A percentile compares a stretch with the other conserved stretches of the same genome.
Conservation (phyloP, 2,113 vertebrate species). For the Micromys minutus region DNA sequence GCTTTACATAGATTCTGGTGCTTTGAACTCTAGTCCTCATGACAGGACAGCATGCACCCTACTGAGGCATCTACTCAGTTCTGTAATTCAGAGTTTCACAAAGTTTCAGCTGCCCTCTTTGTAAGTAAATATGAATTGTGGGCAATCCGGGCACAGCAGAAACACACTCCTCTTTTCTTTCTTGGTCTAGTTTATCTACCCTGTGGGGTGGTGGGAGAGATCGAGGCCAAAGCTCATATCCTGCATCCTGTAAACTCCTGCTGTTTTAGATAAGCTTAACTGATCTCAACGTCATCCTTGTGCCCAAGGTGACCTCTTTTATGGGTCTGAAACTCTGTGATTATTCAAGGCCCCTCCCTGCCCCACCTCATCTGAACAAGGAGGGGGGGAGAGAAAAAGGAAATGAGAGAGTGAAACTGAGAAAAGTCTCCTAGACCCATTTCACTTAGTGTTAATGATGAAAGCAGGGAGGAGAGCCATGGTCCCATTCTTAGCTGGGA, state of each 20-base stretch:
- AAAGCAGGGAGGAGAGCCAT: background rate
- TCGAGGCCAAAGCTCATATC: background rate
- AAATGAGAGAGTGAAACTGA: background rate
- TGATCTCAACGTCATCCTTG: background rate
- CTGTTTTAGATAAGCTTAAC: background rate
- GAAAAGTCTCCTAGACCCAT: background rate
- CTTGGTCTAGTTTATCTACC: background rate
- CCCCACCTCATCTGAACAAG: background rate
- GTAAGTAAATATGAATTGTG: background rate
- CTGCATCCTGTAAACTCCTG: background rate
- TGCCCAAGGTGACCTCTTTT: background rate
- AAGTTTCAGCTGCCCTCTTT: background rate
- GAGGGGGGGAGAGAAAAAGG: background rate
- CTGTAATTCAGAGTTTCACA: background rate
- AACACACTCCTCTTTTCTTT: background rate
- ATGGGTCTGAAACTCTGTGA: background rate
- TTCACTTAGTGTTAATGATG: background rate
- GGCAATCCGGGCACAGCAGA: background rate
- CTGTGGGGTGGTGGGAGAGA: background rate
- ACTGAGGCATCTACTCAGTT: background rate
- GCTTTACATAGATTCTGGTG: background rate
- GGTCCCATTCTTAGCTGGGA: background rate
- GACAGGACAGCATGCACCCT: background rate
- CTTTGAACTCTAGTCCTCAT: background rate
- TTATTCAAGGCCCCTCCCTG: background rate